phyloP scores from a whole-genome alignment of 2,797 vertebrate species.

The Perodicticus potto region DNA sequence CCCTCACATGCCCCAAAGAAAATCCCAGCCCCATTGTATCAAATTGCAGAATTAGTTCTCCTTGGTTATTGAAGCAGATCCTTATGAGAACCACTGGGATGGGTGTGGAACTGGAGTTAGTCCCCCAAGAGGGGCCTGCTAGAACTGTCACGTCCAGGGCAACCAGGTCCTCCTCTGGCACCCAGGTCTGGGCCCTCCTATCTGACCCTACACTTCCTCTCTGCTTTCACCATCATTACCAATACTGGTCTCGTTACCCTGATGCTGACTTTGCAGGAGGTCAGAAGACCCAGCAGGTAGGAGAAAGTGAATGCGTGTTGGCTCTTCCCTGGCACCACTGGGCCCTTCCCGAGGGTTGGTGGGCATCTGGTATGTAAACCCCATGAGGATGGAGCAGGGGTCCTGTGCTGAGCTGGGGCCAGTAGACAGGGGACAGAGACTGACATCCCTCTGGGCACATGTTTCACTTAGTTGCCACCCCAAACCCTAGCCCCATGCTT shows the following conservation, averaged over 20 bases:
- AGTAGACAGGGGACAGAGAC: background rate
- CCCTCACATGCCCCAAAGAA: background rate
- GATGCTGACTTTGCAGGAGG: background rate
- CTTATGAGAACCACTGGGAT: background rate
- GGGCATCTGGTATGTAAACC: background rate
- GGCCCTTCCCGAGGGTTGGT: fast-evolving
- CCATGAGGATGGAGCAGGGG: background rate
- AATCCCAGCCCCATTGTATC: fast-evolving
- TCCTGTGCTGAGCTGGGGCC: background rate
- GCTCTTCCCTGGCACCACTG: background rate
- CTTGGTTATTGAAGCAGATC: background rate
- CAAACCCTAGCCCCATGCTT: background rate
- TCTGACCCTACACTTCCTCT: background rate
- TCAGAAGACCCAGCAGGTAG: background rate
- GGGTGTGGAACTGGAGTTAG: background rate
- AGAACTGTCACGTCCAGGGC: background rate
- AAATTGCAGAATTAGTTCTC: background rate
- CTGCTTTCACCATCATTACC: background rate
- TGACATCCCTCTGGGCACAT: background rate
- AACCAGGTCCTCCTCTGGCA: background rate
- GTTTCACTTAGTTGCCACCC: background rate
- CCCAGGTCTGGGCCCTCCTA: background rate
- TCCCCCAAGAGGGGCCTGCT: background rate
- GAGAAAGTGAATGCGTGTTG: background rate
- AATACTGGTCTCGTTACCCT: fast-evolving